Conservation (phyloP, 2,797 vertebrate species). For the Rhinatrema bivittatum region DNA sequence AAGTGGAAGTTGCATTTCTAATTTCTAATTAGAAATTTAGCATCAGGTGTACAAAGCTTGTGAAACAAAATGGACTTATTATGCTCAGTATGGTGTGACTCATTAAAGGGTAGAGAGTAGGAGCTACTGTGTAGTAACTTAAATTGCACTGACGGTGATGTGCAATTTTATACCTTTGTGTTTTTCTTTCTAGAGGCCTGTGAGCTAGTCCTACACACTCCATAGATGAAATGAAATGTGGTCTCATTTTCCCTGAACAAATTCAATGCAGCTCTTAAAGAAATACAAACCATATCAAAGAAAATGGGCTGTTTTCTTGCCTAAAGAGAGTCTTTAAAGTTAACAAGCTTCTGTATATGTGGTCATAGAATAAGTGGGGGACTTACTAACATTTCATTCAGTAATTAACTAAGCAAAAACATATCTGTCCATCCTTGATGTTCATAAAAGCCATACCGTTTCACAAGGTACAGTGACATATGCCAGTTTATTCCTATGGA, state of each 20-base stretch:
- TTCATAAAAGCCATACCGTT: no score
- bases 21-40: constrained; percentile 24
- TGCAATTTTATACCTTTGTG: constrained; percentile 7
- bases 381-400: no score
- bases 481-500: no score
- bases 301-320: no score
- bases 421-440: no score
- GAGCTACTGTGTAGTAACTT: constrained; percentile 30
- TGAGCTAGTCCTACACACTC: background rate
- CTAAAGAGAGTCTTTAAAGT: no score
- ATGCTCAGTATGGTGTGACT: background rate
- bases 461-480: no score
- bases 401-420: no score
- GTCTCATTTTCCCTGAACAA: constrained; percentile 5
- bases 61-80: constrained; percentile 1
- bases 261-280: no score
- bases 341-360: no score
- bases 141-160: constrained; percentile 12
- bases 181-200: background rate
- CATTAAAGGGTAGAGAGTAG: constrained; percentile 16
- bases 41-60: constrained; percentile 2
- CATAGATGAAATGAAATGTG: constrained; percentile 7
- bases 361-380: no score
- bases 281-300: constrained; percentile 9
- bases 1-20: constrained; percentile 14